Evolutionary conservation across 30 jellyfish, hydroid and myxozoan genomes (phyloP).

Genomic region (Hydractinia echinata): DNA sequence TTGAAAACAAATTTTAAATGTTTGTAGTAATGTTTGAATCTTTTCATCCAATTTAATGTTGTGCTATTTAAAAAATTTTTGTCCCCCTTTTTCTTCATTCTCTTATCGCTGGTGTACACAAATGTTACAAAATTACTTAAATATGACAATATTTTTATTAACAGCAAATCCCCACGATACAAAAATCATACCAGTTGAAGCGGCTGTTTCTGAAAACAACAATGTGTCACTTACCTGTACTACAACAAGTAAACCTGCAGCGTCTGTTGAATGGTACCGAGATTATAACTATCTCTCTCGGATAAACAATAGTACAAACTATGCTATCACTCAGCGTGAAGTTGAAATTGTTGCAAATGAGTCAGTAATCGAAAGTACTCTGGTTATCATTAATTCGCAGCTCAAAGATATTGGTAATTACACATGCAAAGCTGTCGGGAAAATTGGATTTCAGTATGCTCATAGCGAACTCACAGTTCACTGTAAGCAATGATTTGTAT

Average conservation of each 20-base stretch:
- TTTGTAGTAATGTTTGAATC: too few relatives aligned
- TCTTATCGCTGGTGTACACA: too few relatives aligned
- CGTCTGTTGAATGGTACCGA: not conserved
- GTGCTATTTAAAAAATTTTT: too few relatives aligned
- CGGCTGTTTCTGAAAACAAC: not conserved
- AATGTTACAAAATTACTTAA: too few relatives aligned
- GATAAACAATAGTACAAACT: not conserved
- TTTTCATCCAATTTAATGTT: too few relatives aligned
- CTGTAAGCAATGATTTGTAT: not conserved
- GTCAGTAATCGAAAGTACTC: not conserved
- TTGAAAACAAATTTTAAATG: too few relatives aligned
- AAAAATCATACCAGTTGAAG: not conserved
- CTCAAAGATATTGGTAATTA: not conserved
- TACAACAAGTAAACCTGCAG: constrained; percentile 6
- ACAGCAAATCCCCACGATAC: constrained; percentile 6
- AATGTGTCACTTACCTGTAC: not conserved
- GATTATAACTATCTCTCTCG: not conserved
- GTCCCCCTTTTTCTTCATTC: too few relatives aligned
- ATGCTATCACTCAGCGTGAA: not conserved
- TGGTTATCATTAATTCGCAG: not conserved
- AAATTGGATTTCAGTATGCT: not conserved
- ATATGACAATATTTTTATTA: too few relatives aligned
- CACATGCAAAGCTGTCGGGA: not conserved
- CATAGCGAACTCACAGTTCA: not conserved
- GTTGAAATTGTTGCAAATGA: not conserved